Evolutionary conservation across 2,797 vertebrate genomes (phyloP).

Genomic region (Microhierax caerulescens): DNA sequence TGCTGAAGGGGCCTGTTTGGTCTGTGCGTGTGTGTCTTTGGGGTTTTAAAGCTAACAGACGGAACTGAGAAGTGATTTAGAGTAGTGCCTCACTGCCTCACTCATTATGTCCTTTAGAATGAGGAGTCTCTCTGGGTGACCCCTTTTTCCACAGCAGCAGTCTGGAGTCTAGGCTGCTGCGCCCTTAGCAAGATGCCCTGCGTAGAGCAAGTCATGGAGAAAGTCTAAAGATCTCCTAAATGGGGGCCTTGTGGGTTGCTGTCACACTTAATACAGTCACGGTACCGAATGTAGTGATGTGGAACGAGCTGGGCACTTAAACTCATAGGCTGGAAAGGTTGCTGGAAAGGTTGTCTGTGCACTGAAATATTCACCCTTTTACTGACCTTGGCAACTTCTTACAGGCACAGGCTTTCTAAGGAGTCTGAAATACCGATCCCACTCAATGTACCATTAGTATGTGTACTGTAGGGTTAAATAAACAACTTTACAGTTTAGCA

Average conservation of each 20-base stretch:
- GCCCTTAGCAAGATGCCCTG: neutral
- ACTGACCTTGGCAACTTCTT: neutral
- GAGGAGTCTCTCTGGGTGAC: neutral
- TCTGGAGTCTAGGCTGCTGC: neutral
- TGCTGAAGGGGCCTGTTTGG: neutral
- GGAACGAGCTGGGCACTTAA: neutral
- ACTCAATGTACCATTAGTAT: neutral
- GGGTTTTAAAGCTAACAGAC: neutral
- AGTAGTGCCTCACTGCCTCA: neutral
- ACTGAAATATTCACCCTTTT: neutral
- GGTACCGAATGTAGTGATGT: neutral
- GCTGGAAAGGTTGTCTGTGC: neutral
- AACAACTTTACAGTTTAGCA: neutral
- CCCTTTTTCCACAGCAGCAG: neutral
- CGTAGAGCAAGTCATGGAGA: neutral
- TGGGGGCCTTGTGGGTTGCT: neutral
- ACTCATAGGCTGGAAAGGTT: neutral
- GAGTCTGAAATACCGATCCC: neutral
- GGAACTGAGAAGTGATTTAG: neutral
- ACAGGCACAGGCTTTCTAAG: neutral
- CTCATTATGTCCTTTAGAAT: neutral
- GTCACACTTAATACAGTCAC: conserved; percentile 13
- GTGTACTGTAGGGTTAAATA: neutral
- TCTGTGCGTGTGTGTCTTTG: neutral
- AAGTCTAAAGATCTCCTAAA: neutral